Evolutionary conservation across 2,888 invertebrate genomes (phyloP), one percentile per base, ranked within the genome.

Genomic region (Adelognathus sp.): DNA sequence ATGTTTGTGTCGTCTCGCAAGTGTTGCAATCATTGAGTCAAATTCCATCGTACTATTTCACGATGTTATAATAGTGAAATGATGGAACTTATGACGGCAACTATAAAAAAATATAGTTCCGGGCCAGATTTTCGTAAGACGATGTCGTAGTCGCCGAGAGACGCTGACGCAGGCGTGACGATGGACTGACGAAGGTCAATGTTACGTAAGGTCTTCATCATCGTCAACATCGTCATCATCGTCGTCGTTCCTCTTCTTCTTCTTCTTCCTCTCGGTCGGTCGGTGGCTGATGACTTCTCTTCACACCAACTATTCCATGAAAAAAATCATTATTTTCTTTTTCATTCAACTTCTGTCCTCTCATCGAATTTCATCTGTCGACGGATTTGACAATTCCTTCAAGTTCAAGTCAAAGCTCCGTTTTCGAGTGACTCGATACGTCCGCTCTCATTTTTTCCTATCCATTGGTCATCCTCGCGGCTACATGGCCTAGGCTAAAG

Each of bases 171-270:
- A 81, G 77, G 73, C 72, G 81, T 84, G 87, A 87, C 87, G 88
- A 85, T 81, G 76, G 79, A 85, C 81, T 76, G 81, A 86, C 82
- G 86, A 88, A 89, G 88, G 89, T 89, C 89, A 89, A 88, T 89
- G 89, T 89, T 89, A 88, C 82, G 85, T 89, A 89, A 89, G 83
- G 81, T 82, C 82, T 82, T 69, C 63, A 76, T 79, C 64, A 75
- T 79, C 69, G 63, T 60, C 67, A 31, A 4, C 33, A 78, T 67
- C 78, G 64, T 61, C 83, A 81, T 82, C 83, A 83, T 82, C 73
- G 66, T 63, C 36, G 14, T 14, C 63, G 63, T 71, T 78, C 27
- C 76, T 79, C 75, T 77, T 31, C 31, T 24, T 24, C 44, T 52
- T 21, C 14, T 44, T 18, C 44, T 33, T 52, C 67, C 11, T 24